A percentile compares a stretch with the other conserved stretches of the same genome.
phyloP scores from a whole-genome alignment of 2,113 vertebrate genomes.

The Solea solea region DNA sequence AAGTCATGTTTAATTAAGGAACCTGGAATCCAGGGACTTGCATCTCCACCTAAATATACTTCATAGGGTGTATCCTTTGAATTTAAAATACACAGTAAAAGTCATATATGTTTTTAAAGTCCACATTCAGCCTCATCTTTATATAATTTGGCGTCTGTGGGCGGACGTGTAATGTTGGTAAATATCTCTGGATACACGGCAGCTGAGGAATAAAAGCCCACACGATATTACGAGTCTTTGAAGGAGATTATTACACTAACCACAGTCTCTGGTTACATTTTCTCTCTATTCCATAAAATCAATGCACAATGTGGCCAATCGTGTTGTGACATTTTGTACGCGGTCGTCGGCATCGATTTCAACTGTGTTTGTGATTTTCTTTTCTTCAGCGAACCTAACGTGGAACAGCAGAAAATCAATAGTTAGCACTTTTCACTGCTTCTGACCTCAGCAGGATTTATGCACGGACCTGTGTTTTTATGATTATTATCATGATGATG shows the following conservation, averaged over 20 bases:
- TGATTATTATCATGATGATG: background rate
- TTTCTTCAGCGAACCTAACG: conserved; percentile 50
- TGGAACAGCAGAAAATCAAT: conserved; percentile 62
- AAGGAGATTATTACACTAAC: conserved; percentile 18
- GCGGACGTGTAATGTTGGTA: background rate
- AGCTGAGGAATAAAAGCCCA: conserved; percentile 4
- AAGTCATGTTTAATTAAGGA: too few species aligned
- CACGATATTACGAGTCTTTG: conserved; percentile 5
- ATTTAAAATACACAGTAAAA: background rate
- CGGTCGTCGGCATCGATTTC: conserved; percentile 45
- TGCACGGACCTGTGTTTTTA: conserved; percentile 5
- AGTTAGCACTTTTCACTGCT: conserved; percentile 11
- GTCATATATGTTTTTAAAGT: background rate
- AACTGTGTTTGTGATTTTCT: conserved; percentile 28
- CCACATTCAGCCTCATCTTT: background rate
- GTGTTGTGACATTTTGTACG: conserved; percentile 55
- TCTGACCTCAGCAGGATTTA: conserved; percentile 27
- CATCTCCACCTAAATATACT: too few species aligned
- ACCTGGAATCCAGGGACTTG: too few species aligned
- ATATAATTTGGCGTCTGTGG: background rate
- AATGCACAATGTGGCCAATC: conserved; percentile 13
- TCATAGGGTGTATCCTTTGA: background rate
- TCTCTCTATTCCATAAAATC: conserved; percentile 20
- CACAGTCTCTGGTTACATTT: conserved; percentile 33
- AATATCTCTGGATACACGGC: conserved; percentile 6